Evolutionary conservation across 2,797 vertebrate species (phyloP), one percentile per base, ranked within the genome.

Genomic region (Psittacula derbiana): DNA sequence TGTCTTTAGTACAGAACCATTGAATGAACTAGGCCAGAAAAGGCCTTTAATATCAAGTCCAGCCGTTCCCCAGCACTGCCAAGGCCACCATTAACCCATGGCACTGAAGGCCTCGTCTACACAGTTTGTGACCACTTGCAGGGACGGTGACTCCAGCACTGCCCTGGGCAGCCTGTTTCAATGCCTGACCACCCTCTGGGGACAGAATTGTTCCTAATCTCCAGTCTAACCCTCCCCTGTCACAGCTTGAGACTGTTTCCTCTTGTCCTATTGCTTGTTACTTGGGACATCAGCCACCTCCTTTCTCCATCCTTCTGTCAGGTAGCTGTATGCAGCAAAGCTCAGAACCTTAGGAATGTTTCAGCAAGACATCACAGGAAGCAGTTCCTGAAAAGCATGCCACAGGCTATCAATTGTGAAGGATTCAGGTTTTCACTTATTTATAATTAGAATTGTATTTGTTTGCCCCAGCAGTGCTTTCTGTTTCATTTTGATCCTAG

Each of bases 401-500:
- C 20, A 43, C 13, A 43, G 0, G 0, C 30, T 38, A 70, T 27
- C 33, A 67, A 9, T 46, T 49, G 57, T 41, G 55, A 83, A 67
- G 21, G 76, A 53, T 30, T 55, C 21, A 53, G 8, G 3, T 73
- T 31, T 66, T 73, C 2, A 33, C 69, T 81, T 55, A 41, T 47
- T 92, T 57, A 18, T 30, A 33, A 4, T 8, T 88, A 67, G 33
- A 71, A 75, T 53, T 83, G 19, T 33, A 23, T 47, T 30, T 80
- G 55, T 44, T 83, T 80, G 43, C 46, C n/a, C 81, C 49, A 58
- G 33, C 16, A 57, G 44, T 38, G 41, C 40, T 92, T 66, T 90
- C 70, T 71, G 33, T 67, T 93, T 80, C 47, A 11, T 52, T 91
- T 62, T 81, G 41, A 71, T 88, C 44, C 72, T n/a, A 46, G 31